phyloP scores from a whole-genome alignment of 2,888 invertebrate genomes.

The Noctua comes region DNA sequence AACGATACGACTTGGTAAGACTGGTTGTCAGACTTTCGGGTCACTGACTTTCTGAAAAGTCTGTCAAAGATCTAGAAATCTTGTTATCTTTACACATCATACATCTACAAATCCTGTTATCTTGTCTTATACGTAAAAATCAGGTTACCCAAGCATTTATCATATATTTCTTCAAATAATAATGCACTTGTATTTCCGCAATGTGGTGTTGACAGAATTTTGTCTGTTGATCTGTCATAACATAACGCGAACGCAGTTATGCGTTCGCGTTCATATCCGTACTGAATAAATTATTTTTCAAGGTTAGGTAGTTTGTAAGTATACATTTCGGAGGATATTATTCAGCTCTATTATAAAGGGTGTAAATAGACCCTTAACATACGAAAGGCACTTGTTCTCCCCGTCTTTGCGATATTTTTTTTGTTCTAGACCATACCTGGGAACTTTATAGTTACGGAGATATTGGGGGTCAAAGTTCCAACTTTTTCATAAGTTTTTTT shows the following conservation, averaged over 20 bases:
- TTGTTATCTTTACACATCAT: no score
- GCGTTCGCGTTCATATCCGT: neutral
- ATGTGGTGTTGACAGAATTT: conserved; percentile 10
- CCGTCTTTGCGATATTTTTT: no score
- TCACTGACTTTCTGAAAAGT: neutral
- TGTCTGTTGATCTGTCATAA: conserved; percentile 9
- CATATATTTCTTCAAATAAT: conserved; percentile 9
- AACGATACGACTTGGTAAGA: neutral
- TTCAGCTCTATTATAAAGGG: no score
- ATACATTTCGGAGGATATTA: no score
- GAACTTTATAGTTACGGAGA: no score
- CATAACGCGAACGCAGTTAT: no score
- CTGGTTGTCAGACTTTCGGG: neutral
- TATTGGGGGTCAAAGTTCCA: no score
- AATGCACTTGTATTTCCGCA: conserved; percentile 27
- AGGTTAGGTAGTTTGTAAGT: neutral
- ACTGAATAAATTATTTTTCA: conserved; percentile 20
- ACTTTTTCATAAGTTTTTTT: no score
- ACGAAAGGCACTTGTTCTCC: no score
- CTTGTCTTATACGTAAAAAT: neutral
- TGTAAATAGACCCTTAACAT: no score
- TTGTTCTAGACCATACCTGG: no score
- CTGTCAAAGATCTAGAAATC: neutral
- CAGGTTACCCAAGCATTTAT: neutral
- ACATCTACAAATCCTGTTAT: neutral